Conservation (phyloP, 2,888 invertebrate genomes). For the Heterodera filipjevi region DNA sequence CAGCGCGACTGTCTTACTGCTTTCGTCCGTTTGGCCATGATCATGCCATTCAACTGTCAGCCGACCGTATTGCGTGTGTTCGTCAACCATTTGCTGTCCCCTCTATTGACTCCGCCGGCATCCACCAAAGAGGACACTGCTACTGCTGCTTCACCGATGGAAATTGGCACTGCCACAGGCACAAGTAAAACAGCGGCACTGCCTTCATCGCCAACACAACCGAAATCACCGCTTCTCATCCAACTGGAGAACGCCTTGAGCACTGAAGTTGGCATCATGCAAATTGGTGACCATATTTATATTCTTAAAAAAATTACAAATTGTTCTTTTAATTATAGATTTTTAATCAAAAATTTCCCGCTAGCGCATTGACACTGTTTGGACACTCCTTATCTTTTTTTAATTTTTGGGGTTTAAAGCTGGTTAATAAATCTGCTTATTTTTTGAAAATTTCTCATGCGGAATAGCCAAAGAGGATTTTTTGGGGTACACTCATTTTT, state of each 20-base stretch:
- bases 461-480: too few relatives aligned
- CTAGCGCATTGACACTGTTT: too few relatives aligned
- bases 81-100: slow-evolving; percentile 45
- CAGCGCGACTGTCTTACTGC: slow-evolving; percentile 60
- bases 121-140: slow-evolving; percentile 21
- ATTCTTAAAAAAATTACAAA: too few relatives aligned
- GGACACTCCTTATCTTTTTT: too few relatives aligned
- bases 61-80: slow-evolving; percentile 53
- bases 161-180: background rate
- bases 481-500: too few relatives aligned
- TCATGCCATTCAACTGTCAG: slow-evolving; percentile 55
- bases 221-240: background rate
- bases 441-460: too few relatives aligned
- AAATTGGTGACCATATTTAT: slow-evolving; percentile 37
- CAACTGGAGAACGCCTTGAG: slow-evolving; percentile 15
- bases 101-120: slow-evolving; percentile 36
- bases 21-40: slow-evolving; percentile 53
- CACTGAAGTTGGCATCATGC: slow-evolving; percentile 50
- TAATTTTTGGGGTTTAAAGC: too few relatives aligned
- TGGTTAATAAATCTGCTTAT: too few relatives aligned
- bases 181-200: background rate
- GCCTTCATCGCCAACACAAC: background rate
- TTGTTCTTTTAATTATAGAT: too few relatives aligned
- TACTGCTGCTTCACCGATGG: background rate
- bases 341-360: too few relatives aligned